Base-by-base conservation (phyloP, 1,140 invertebrate species). In the Anastrepha obliqua region DNA sequence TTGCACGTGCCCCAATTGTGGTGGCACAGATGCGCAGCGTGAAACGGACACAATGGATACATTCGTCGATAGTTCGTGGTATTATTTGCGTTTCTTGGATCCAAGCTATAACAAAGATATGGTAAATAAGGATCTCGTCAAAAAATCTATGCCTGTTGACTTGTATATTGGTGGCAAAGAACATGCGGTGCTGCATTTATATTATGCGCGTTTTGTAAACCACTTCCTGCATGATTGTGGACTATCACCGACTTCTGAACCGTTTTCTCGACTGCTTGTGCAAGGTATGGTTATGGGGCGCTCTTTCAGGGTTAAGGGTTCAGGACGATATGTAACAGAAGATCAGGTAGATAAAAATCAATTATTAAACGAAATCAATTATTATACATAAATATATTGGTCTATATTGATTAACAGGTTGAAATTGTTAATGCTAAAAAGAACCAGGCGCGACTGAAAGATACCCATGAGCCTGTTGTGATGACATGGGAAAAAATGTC, bases 11-110 rank as follows among this genome's bases (percentile, higher is more conserved):
- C 97, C 98, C 5, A 96, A 96, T 89, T 98, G 98, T 94, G 95
- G 95, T 1, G 94, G 94, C 39, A 60, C 93, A 39, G 89, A 92
- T 87, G 97, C 98, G 0, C 94, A 93, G 87, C 94, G 98, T 86
- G 99, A 99, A 95, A 97, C 97, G 0, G 99, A 99, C 93, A 99
- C 99, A 2, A 98, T 99, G 97, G 99, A 99, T 91, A 99, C 99
- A 9, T 99, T 99, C 95, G 98, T 99, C 55, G 99, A 99, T 93
- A 99, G 99, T 67, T 98, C 98, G 3, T 99, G 99, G 99, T 99
- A 99, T 93, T 99, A 96, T 93, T 95, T 99, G 89, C 95, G 99
- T 87, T 99, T 96, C 94, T 94, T 99, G 74, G 98, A 99, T 94
- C 93, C 96, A 7, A 92, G 96, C n/a, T 99, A 99, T 94, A 86